Evolutionary conservation across 2,113 vertebrate species (phyloP).

Genomic region (Brachyhypopomus gauderio): DNA sequence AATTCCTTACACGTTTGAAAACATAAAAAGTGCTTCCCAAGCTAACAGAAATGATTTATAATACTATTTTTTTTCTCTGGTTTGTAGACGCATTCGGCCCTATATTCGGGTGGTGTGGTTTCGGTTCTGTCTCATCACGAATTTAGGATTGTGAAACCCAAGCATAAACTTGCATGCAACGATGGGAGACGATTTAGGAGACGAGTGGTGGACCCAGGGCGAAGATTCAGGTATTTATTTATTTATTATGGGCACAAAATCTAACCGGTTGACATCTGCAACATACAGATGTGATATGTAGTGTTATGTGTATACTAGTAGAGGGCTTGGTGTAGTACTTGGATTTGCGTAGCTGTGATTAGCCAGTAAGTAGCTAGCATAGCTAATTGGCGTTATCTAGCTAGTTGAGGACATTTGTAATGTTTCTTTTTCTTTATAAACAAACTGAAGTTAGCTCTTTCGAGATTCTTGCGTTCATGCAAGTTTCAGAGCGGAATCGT

Average conservation of each 20-base stretch:
- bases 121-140: neutral
- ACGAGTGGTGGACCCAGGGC: conserved; percentile 52
- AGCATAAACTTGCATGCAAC: neutral
- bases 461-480: too few relatives aligned
- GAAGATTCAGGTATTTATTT: conserved; percentile 39
- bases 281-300: neutral
- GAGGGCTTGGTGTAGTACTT: neutral
- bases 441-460: too few relatives aligned
- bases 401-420: too few relatives aligned
- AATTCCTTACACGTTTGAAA: neutral
- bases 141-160: neutral
- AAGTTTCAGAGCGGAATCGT: too few relatives aligned
- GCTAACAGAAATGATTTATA: neutral
- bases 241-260: neutral
- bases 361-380: neutral
- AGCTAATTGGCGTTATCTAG: neutral
- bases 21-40: neutral
- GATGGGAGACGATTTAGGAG: conserved; percentile 56
- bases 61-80: neutral
- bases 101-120: neutral
- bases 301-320: neutral
- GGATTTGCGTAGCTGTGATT: neutral
- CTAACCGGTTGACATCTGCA: neutral
- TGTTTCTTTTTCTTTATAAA: too few relatives aligned
- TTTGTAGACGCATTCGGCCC: neutral